Evolutionary conservation across 2,888 invertebrate genomes (phyloP).

Genomic region (Lasioglossum marginatum): DNA sequence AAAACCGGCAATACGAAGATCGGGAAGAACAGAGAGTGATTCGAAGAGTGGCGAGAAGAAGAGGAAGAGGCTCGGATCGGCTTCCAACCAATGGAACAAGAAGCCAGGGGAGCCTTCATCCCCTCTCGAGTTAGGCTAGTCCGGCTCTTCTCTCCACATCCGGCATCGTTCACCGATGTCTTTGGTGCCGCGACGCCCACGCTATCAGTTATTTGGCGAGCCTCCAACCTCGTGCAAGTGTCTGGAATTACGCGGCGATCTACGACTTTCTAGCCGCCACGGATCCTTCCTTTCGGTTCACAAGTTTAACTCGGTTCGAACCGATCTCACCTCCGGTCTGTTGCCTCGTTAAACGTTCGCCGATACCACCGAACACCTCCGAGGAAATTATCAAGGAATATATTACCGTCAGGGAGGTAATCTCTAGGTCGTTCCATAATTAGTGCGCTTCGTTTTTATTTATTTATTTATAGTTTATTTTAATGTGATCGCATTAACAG

Average conservation of each 20-base stretch:
- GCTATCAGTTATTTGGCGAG: conserved; percentile 80
- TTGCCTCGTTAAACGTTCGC: neutral
- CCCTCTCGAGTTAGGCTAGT: conserved; percentile 71
- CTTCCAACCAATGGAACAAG: conserved; percentile 73
- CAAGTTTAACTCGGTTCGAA: neutral
- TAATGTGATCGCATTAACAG: too few species aligned
- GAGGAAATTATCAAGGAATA: neutral
- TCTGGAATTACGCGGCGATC: conserved; percentile 42
- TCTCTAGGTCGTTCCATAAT: neutral
- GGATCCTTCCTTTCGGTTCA: neutral
- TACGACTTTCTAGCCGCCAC: neutral
- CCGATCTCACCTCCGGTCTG: neutral
- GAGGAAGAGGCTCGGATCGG: conserved; percentile 57
- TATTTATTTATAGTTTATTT: too few species aligned
- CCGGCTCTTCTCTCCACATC: conserved; percentile 60
- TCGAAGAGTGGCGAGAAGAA: conserved; percentile 52
- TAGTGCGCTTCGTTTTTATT: neutral
- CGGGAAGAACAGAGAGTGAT: conserved; percentile 54
- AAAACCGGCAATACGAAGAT: conserved; percentile 36
- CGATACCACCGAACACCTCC: neutral
- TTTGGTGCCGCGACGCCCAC: conserved; percentile 76
- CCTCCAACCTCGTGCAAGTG: conserved; percentile 71
- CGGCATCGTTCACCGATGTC: conserved; percentile 71
- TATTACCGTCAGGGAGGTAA: neutral
- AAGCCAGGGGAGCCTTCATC: conserved; percentile 69